Evolutionary conservation across 2,113 vertebrate species (phyloP), one percentile per base, ranked within the genome.

Genomic region (Thalassoma bifasciatum): DNA sequence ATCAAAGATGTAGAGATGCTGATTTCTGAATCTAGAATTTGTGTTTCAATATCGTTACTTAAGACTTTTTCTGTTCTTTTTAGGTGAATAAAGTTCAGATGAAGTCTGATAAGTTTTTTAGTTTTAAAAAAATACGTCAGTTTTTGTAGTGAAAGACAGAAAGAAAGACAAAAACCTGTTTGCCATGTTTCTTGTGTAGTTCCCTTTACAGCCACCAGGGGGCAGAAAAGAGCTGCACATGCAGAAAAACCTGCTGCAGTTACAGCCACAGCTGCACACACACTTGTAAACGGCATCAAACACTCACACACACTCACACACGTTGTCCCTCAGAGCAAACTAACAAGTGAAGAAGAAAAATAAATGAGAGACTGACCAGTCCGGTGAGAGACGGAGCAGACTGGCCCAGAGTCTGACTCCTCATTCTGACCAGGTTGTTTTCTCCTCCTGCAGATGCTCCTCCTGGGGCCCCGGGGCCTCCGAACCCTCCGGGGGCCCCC

Each of bases 351-450:
- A n/a, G n/a, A n/a, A n/a, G n/a, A n/a, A n/a, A 30, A 30, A 30
- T 3, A 30, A 30, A 13, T 16, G 14, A 14, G 11, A 13, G 5
- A 93, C 93, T 94, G 86, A 99, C 98, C 96, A 96, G 94, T 67
- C 97, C 95, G n/a, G 96, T 97, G 79, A 99, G 96, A 0, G 98
- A 98, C 21, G 97, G 98, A 1, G 98, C 98, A 58, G 97, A 99
- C 21, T 99, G 97, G 60, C 97, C 98, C 23, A 99, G 84, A 1
- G 92, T 91, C 77, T 99, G 97, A 77, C 95, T 98, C 90, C 97
- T 96, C 97, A 99, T 99, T 40, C 97, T 95, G 80, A 99, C 96
- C 86, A 99, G 89, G 91, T 98, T 99, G 85, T 96, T 97, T 19
- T 89, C 88, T 58, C 97, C 97, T 83, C 92, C 96, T 56, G 75